Percentiles rank a stretch among this genome's conserved stretches.
Conservation (phyloP, 1,140 invertebrate genomes). For the Scaptodrosophila lebanonensis region DNA sequence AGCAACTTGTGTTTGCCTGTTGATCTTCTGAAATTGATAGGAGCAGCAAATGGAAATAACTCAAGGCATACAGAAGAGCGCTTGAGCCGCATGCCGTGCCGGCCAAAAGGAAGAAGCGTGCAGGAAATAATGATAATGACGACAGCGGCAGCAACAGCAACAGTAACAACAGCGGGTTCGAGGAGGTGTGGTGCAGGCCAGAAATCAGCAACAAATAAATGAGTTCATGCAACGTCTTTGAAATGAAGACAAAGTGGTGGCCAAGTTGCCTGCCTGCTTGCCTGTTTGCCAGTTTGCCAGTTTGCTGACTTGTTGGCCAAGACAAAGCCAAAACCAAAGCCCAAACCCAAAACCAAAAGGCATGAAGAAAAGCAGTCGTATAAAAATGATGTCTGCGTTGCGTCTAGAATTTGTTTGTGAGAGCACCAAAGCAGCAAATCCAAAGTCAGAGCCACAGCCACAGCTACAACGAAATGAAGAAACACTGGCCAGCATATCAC, state of each 20-base stretch:
- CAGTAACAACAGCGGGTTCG: slow-evolving; percentile 1
- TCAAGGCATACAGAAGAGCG: slow-evolving; percentile 24
- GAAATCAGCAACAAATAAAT: slow-evolving; percentile 75
- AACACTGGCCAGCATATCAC: background rate
- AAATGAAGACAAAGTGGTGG: slow-evolving; percentile 70
- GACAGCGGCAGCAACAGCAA: slow-evolving; percentile 38
- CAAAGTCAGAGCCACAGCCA: background rate
- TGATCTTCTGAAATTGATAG: slow-evolving; percentile 60
- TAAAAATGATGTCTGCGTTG: slow-evolving; percentile 17
- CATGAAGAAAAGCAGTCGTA: no score
- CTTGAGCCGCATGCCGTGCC: no score
- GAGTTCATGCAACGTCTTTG: slow-evolving; percentile 68
- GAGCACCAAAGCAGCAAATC: background rate
- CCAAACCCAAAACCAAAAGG: no score
- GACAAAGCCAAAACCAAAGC: no score
- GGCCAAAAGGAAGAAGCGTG: slow-evolving; percentile 21
- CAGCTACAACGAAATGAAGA: no score
- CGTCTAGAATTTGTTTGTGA: slow-evolving; percentile 45
- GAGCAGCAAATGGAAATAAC: slow-evolving; percentile 56
- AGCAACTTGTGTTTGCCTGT: slow-evolving; percentile 30
- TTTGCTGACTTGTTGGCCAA: no score
- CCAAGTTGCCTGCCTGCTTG: slow-evolving; percentile 29
- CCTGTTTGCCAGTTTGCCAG: slow-evolving; percentile 2
- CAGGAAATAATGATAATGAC: slow-evolving; percentile 64
- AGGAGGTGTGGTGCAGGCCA: slow-evolving; percentile 62